Base-by-base conservation (phyloP, 2,888 invertebrate genomes). In the Scaptomyza caliginosa region DNA sequence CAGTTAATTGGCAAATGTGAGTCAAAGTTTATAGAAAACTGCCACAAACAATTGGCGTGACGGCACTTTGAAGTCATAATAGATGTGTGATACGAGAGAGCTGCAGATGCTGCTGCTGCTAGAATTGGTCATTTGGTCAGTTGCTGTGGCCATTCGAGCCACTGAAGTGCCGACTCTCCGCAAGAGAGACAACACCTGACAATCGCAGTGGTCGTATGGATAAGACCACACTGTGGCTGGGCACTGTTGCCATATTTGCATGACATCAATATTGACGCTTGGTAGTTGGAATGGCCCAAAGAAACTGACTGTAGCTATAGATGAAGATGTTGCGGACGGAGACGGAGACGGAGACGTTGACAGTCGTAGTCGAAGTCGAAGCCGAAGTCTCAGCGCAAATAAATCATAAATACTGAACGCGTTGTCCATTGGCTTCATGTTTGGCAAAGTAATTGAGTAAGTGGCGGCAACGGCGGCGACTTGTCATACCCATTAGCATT, bases 401-500 rank as follows among this genome's bases (percentile, higher is more conserved):
- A 85, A 88, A 86, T 88, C 84, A 85, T 85, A 85, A 88, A 88
- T 87, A 85, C 85, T 77, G 43, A 60, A 39, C 52, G 39, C 42
- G 49, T 40, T 59, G 67, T 75, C 56, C 71, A 57, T 50, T 54
- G 51, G 45, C 65, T 57, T 28, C 67, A 46, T 83, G 88, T 85
- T 88, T 85, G 87, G 82, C 78, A 81, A 85, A 85, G 88, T 85
- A 85, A 85, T 85, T 85, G 88, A 85, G 84, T 84, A 88, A 84
- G 84, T 86, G 88, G 68, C 67, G 67, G 65, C 58, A 57, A 48
- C 3, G 11, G 24, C 46, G 39, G 40, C 73, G 69, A 80, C 86
- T 88, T 83, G 86, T 88, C 85, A 69, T 87, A 85, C 87, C 88
- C 84, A 85, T 85, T 85, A 85, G 84, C 84, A 88, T 88, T 86